Evolutionary conservation across 2,888 invertebrate species (phyloP), one percentile per base, ranked within the genome.

Genomic region (Sicus ferrugineus): DNA sequence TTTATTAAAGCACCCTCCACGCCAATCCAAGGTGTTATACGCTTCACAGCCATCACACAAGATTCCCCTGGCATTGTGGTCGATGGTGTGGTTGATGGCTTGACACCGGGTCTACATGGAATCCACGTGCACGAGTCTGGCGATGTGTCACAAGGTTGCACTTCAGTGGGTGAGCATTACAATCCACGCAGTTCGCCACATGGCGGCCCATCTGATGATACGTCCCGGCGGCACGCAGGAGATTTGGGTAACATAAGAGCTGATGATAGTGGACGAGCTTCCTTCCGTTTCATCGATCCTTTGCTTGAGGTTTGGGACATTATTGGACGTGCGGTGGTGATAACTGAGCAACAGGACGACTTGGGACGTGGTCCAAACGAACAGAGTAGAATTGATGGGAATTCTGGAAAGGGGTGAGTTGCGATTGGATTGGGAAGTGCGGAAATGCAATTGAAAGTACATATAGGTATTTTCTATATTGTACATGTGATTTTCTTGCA

Each of bases 31-130:
- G 96, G 96, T 0, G 91, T 96, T 19, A 88, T 95, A 6, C 84
- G 96, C 69, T 92, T 96, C 73, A 86, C 88, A 19, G 83, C 88
- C 52, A 86, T 85, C 5, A 73, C 75, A 2, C 75, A 76, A 0
- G 75, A 80, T 0, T 81, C 84, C 0, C 76, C 83, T 0, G 89
- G 88, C 0, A 90, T 93, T 64, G 87, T 96, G 0, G 88, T 95
- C 2, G 96, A 96, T 80, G 96, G 96, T 0, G 92, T 93, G 2
- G 86, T 96, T 2, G 95, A 96, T 85, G 94, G 94, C 0, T 86
- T 96, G 56, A 75, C 86, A 0, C 88, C 88, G 38, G 93, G 92
- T 74, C 86, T 81, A 67, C 84, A 86, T 73, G 83, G 82, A 7
- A 75, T 86, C 4, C 85, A 86, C 74, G 85, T 93, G 50, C 91